phyloP scores from a whole-genome alignment of 2,888 invertebrate genomes.

The Drosophila infuscata region DNA sequence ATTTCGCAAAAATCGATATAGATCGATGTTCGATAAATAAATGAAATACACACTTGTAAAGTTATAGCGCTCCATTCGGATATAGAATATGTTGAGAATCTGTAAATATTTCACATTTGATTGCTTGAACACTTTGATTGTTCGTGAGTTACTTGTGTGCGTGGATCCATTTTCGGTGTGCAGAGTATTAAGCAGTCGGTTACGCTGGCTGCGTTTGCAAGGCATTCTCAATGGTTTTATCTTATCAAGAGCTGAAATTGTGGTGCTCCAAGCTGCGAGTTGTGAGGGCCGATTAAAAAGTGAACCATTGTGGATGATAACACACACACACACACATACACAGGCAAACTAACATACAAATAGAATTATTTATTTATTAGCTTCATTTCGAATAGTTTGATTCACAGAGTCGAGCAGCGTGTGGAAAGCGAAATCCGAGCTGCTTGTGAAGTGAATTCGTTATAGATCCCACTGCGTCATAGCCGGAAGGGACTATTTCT shows the following conservation, averaged over 20 bases:
- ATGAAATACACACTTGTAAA: background rate
- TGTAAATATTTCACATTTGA: background rate
- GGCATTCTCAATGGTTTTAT: background rate
- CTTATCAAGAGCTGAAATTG: background rate
- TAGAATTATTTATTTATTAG: background rate
- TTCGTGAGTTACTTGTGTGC: no score
- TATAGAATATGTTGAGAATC: background rate
- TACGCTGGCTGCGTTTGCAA: background rate
- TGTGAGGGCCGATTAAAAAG: background rate
- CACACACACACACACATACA: background rate
- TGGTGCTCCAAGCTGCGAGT: background rate
- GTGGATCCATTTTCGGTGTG: background rate
- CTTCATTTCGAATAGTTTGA: slow-evolving; percentile 28
- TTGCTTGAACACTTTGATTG: background rate
- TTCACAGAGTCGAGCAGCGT: slow-evolving; percentile 23
- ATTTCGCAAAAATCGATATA: background rate
- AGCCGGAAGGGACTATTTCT: slow-evolving; percentile 26
- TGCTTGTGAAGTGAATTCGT: slow-evolving; percentile 63
- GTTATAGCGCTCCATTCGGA: background rate
- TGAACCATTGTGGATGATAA: background rate
- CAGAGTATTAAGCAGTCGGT: background rate
- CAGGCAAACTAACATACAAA: background rate
- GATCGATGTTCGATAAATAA: background rate
- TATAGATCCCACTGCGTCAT: slow-evolving; percentile 52
- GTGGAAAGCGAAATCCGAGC: slow-evolving; percentile 61